Evolutionary conservation across 2,797 vertebrate species (phyloP).

Genomic region (Coilia nasus): DNA sequence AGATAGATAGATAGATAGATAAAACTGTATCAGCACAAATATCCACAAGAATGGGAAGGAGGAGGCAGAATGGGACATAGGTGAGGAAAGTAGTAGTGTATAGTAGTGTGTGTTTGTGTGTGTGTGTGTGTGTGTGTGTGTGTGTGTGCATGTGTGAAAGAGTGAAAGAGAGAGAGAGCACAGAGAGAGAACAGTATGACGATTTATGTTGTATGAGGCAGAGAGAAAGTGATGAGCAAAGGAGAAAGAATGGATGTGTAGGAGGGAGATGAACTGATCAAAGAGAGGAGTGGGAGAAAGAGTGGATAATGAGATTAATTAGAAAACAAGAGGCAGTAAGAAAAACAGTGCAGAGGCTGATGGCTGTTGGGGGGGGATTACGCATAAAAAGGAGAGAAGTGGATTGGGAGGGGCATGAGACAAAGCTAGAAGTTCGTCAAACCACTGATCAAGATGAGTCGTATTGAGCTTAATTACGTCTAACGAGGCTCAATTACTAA

Average conservation of each 20-base stretch:
- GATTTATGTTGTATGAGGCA: not conserved
- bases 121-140: too few relatives aligned
- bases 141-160: too few relatives aligned
- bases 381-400: not conserved
- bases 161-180: not conserved
- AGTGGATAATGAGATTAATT: not conserved
- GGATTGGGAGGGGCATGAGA: not conserved
- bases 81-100: not conserved
- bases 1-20: not conserved
- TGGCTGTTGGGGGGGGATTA: not conserved
- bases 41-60: too few relatives aligned
- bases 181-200: not conserved
- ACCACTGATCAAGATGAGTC: not conserved
- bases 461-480: not conserved
- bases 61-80: not conserved
- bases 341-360: not conserved
- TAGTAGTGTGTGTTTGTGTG: too few relatives aligned
- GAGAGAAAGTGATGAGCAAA: slow-evolving; percentile 21
- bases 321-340: not conserved
- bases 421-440: not conserved
- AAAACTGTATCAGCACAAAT: too few relatives aligned
- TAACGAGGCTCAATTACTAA: not conserved
- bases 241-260: not conserved
- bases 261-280: not conserved
- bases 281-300: slow-evolving; percentile 11